Conservation (phyloP, 2,888 invertebrate species). For the Drosophila ezoana region DNA sequence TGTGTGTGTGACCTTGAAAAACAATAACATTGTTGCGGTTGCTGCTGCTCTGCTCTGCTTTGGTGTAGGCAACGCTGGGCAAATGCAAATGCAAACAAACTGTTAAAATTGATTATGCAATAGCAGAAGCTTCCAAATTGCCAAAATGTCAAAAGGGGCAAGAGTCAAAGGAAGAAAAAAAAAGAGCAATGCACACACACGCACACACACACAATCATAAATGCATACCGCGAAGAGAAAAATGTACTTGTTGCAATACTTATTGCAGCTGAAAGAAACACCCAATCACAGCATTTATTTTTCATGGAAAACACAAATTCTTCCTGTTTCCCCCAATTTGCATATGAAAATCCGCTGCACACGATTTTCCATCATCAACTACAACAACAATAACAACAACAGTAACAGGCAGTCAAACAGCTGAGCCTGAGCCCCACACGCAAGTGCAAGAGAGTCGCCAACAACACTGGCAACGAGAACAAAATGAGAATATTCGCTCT, state of each 20-base stretch:
- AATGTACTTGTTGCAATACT: slow-evolving; percentile 14
- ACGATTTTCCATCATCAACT: slow-evolving; percentile 42
- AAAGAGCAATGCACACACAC: slow-evolving; percentile 39
- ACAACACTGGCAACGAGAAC: slow-evolving; percentile 38
- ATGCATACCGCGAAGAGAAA: neutral
- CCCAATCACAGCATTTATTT: neutral
- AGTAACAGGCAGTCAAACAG: slow-evolving; percentile 41
- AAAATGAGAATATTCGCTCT: slow-evolving; percentile 5
- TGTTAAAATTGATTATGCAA: slow-evolving; percentile 70
- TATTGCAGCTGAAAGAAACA: slow-evolving; percentile 1
- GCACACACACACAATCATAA: neutral
- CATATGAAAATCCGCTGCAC: slow-evolving; percentile 59
- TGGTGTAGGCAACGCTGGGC: slow-evolving; percentile 44
- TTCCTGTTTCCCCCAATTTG: slow-evolving; percentile 44
- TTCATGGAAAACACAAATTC: slow-evolving; percentile 25
- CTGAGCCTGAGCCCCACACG: slow-evolving; percentile 59
- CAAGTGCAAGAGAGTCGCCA: slow-evolving; percentile 53
- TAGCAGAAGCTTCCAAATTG: slow-evolving; percentile 40
- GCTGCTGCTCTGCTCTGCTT: slow-evolving; percentile 32
- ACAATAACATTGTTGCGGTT: slow-evolving; percentile 68
- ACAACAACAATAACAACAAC: slow-evolving; percentile 25
- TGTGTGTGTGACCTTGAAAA: slow-evolving; percentile 71
- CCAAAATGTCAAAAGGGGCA: slow-evolving; percentile 39
- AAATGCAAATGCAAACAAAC: slow-evolving; percentile 71
- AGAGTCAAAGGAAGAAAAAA: slow-evolving; percentile 39